Evolutionary conservation across 2,113 vertebrate species (phyloP), one percentile per base, ranked within the genome.

Genomic region (Microcebus jonahi): DNA sequence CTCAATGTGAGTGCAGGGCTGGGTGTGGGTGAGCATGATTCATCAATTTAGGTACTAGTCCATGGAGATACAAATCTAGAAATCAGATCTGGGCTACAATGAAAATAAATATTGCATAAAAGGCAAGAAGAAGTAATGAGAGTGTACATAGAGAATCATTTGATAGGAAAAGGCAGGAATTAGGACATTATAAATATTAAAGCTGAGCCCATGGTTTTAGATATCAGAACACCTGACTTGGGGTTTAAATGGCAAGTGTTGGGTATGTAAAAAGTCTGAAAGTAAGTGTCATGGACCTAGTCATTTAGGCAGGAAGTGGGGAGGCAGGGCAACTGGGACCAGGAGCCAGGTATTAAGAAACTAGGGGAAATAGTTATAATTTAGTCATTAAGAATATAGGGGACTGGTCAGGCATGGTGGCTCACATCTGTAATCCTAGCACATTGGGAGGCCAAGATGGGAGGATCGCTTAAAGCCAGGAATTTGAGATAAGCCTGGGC

Each of bases 131-230:
- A 97, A 91, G 3, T 94, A 90, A 77, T 53, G 18, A 48, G 18
- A 75, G 8, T 65, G 70, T 50, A 76, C 36, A 48, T 21, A 80
- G 27, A 89, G 48, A 95, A 90, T 75, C 39, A 34, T 86, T 91
- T 84, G 80, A 90, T 79, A 94, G 17, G 68, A 61, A 88, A 91
- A 76, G 79, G 29, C 45, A 82, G 65, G 11, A 90, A 90, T 91
- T 70, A 95, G 79, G 39, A 89, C 34, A 77, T 81, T 90, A 17
- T 68, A 36, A 86, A 17, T 87, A 77, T 53, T 48, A 68, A 73
- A 76, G 2, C n/a, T 80, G 63, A 75, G 70, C 73, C 18, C 15
- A 11, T 48, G 23, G 23, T 81, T 48, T 93, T 71, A 80, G 53
- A 65, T 48, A 25, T 73, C 31, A 90, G n/a, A 90, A 65, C 5